A percentile compares a stretch with the other conserved stretches of the same genome.
phyloP scores from a whole-genome alignment of 1,140 invertebrate species.

The Trachymyrmex cornetzi region DNA sequence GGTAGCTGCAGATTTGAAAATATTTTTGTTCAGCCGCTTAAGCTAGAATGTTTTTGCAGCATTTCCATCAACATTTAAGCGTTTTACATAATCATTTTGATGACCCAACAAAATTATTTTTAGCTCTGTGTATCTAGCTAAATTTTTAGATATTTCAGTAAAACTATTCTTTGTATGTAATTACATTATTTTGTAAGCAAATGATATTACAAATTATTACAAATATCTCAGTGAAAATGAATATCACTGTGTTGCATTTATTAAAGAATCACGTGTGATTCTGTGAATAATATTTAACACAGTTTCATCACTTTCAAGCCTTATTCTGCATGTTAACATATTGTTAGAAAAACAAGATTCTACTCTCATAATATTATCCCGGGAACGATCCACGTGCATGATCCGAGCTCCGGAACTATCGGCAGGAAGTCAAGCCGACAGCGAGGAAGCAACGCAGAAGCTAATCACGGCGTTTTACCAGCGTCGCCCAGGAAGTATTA shows the following conservation, averaged over 20 bases:
- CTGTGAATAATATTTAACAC: background rate
- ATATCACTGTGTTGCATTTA: background rate
- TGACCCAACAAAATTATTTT: no score
- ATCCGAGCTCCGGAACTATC: background rate
- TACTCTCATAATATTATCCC: slow-evolving; percentile 36
- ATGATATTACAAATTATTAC: no score
- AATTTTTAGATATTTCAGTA: no score
- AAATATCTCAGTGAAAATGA: no score
- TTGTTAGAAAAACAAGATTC: background rate
- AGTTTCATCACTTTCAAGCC: background rate
- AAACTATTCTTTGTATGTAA: no score
- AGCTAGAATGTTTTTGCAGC: no score
- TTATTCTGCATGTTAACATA: background rate
- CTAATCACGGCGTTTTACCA: slow-evolving; percentile 72
- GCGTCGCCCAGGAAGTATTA: slow-evolving; percentile 49
- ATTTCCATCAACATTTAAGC: no score
- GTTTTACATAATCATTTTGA: no score
- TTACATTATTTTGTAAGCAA: no score
- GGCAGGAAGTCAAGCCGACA: background rate
- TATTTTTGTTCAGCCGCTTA: no score
- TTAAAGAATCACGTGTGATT: background rate
- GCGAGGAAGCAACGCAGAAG: slow-evolving; percentile 15
- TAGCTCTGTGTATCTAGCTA: no score
- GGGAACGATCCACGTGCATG: background rate
- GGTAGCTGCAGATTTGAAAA: no score